Percentiles rank a stretch among this genome's conserved stretches.
phyloP scores from a whole-genome alignment of 1,140 invertebrate species.

The Halictus rubicundus region DNA sequence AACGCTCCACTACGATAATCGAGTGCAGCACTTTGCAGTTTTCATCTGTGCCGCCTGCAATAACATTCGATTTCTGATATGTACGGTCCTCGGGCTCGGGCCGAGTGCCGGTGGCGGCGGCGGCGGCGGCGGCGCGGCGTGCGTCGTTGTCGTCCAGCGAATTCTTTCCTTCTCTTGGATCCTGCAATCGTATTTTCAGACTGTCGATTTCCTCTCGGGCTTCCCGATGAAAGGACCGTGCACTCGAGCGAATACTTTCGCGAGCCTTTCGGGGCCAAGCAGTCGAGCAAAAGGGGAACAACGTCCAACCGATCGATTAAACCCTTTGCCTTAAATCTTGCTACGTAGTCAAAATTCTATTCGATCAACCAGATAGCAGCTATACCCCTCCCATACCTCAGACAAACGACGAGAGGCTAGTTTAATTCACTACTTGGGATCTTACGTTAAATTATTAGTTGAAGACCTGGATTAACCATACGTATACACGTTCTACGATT shows the following conservation, averaged over 20 bases:
- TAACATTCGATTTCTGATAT: constrained; percentile 55
- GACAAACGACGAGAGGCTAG: no score
- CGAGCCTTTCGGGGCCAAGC: background rate
- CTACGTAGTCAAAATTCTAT: no score
- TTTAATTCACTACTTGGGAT: no score
- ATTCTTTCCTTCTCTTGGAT: constrained; percentile 35
- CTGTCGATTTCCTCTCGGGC: constrained; percentile 28
- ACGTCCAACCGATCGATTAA: background rate
- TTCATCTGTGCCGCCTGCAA: constrained; percentile 39
- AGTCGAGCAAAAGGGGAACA: constrained; percentile 8
- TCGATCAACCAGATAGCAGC: no score
- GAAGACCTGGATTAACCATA: no score
- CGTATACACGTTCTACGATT: no score
- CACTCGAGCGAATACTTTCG: constrained; percentile 1
- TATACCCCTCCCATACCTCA: no score
- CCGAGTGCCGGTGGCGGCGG: background rate
- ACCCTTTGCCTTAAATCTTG: background rate
- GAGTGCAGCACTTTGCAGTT: constrained; percentile 41
- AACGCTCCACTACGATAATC: constrained; percentile 41
- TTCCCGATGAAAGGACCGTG: constrained; percentile 24
- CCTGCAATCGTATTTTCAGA: constrained; percentile 37
- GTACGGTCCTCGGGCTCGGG: constrained; percentile 1
- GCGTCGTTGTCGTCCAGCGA: constrained; percentile 10
- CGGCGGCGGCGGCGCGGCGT: background rate
- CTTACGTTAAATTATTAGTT: no score